These are phyloP conservation scores for Limnodromus scolopaceus DNA, from an alignment of 2,797 vertebrate genomes.

Conservation along the genomic window DNA sequence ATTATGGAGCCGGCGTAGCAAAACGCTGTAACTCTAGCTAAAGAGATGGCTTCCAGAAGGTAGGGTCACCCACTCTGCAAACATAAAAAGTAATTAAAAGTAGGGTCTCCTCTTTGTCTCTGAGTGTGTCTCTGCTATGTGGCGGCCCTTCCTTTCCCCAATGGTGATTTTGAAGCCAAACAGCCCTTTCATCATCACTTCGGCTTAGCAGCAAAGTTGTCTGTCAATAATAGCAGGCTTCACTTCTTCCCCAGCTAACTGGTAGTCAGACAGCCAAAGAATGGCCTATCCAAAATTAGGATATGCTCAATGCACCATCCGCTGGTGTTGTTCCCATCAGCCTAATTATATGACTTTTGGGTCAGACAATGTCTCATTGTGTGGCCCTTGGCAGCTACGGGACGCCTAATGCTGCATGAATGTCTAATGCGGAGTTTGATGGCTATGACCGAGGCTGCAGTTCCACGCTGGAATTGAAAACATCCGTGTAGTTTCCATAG, in stretches of 20 bases:
- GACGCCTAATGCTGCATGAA: conserved; percentile 47
- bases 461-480: conserved; percentile 48
- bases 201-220: conserved; percentile 22
- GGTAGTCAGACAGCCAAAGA: conserved; percentile 47
- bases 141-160: conserved; percentile 1
- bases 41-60: not conserved
- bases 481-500: conserved; percentile 55
- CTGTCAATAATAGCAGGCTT: conserved; percentile 16
- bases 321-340: conserved; percentile 42
- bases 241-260: conserved; percentile 38
- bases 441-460: conserved; percentile 4
- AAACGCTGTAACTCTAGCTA: not conserved
- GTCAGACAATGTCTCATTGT: conserved; percentile 67
- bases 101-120: not conserved
- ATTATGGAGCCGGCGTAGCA: not conserved
- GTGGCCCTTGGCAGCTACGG: conserved; percentile 54
- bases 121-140: not conserved
- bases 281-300: conserved; percentile 45
- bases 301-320: conserved; percentile 41
- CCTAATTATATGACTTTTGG: conserved; percentile 65
- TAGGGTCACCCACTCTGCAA: not conserved
- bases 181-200: not conserved
- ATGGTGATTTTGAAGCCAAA: not conserved
- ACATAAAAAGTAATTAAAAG: not conserved
- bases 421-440: conserved; percentile 61